Conservation (phyloP, 2,113 vertebrate genomes). For the Erythrolamprus reginae region DNA sequence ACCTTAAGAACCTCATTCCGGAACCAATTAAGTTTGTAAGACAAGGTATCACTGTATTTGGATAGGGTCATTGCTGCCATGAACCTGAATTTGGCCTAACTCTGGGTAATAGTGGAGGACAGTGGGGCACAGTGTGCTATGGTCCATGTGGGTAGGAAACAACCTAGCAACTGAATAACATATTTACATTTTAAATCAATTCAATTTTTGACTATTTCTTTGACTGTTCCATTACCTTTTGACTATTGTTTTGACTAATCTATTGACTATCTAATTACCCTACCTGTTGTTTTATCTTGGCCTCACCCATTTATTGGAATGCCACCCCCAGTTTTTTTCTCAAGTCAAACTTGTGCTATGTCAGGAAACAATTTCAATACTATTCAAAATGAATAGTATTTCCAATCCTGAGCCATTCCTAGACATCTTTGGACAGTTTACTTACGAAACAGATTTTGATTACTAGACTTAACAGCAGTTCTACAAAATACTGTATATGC, state of each 20-base stretch:
- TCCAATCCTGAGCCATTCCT: background rate
- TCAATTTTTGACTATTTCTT: background rate
- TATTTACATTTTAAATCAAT: background rate
- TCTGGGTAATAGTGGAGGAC: background rate
- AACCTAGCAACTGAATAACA: background rate
- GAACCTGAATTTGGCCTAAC: background rate
- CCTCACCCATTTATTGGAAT: background rate
- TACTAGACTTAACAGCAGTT: background rate
- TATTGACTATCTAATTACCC: background rate
- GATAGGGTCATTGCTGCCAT: background rate
- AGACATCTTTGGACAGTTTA: background rate
- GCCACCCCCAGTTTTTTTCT: background rate
- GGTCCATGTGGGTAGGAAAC: background rate
- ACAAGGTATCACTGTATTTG: too few relatives aligned
- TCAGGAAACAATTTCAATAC: background rate
- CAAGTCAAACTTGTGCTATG: background rate
- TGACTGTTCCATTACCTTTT: background rate
- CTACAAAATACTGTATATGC: conserved; percentile 19
- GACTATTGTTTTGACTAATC: background rate
- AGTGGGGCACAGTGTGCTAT: background rate
- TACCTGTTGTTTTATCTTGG: background rate
- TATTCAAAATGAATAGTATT: background rate
- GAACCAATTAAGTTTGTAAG: too few relatives aligned
- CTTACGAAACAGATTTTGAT: conserved; percentile 24
- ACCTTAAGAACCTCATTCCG: too few relatives aligned